Base-by-base conservation (phyloP, 1,140 invertebrate genomes). In the Drosophila pseudoobscura region DNA sequence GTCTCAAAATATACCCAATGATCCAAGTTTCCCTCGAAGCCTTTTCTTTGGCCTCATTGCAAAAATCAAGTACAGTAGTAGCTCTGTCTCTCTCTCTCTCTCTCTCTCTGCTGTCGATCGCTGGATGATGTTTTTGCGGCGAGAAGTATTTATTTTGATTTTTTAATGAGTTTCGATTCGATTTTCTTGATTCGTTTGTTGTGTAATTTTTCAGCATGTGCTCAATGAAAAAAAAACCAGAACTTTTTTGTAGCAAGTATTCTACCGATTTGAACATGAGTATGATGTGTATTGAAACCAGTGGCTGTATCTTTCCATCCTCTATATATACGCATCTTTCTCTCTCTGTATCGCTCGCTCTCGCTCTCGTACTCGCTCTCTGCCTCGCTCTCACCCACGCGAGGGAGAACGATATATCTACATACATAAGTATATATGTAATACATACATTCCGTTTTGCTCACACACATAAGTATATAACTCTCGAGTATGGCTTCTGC, bases 171-270 rank as follows among this genome's bases (percentile, higher is more conserved):
- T 56, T 70, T 57, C 57, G 45, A 69, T 70, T 31, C 17, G 35
- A 43, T 44, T 44, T 69, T 68, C n/a, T 69, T 69, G 52, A 46
- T 20, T 56, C 43, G 31, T 61, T 72, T 84, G 73, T 84, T 39
- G 35, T 75, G 68, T 71, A 55, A 88, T 76, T 88, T 79, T 87
- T 87, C 83, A 87, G 83, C 83, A 87, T 87, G 82, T 87, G 71
- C 83, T 78, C 82, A 88, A 87, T 82, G 74, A 80, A 74, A 87
- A 80, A 74, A 87, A 60, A 87, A 60, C 66, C 63, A 70, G 65
- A 85, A 78, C 68, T 69, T 66, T 79, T 75, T 75, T 71, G 73
- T 84, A 84, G 80, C 80, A 84, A 84, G 72, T 75, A 82, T 70
- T 69, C 35, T 11, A 4, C 45, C 66, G 66, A 56, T 69, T 69